Base-by-base conservation (phyloP, 2,113 vertebrate species). In the Hemiprocne comata region DNA sequence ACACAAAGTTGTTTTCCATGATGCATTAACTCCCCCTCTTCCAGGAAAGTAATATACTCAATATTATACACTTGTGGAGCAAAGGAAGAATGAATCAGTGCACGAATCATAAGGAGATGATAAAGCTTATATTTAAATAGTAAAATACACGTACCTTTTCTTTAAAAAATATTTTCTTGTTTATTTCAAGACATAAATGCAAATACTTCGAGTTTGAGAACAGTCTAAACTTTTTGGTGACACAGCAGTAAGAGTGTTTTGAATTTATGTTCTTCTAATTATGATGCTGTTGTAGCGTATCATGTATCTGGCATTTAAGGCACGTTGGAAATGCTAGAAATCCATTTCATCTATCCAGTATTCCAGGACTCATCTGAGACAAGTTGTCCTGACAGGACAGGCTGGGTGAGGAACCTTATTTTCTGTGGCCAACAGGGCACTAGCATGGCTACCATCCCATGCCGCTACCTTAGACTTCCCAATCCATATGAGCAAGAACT, bases 21-120 rank as follows among this genome's bases (percentile, higher is more conserved):
- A 94, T 91, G 34, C 55, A 62, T 94, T 93, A 95, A 95, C 67
- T 94, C 81, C 38, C 94, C 48, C 62, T 91, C 94, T 97, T 54
- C 90, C 83, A 85, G 90, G 89, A 86, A 94, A 93, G 62, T 64
- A 78, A 87, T 78, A 55, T 29, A 62, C 51, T 69, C 44, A 71
- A 26, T 89, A 87, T 85, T 74, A 61, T 42, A 66, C 53, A 65
- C 31, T 76, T 3, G 3, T 79, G 71, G 48, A 93, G 54, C 78
- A 91, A 60, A 50, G 42, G 48, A 90, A 74, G 51, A 85, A 75
- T 28, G 74, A 71, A 89, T 92, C 79, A 58, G 34, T 72, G n/a
- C 20, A 77, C 82, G 53, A 93, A 73, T 93, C 61, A 69, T 74
- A 88, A 92, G 42, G 34, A 91, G 64, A 74, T 88, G 15, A 78